Base-by-base conservation (phyloP, 2,888 invertebrate species). In the Cerceris ruficornis region DNA sequence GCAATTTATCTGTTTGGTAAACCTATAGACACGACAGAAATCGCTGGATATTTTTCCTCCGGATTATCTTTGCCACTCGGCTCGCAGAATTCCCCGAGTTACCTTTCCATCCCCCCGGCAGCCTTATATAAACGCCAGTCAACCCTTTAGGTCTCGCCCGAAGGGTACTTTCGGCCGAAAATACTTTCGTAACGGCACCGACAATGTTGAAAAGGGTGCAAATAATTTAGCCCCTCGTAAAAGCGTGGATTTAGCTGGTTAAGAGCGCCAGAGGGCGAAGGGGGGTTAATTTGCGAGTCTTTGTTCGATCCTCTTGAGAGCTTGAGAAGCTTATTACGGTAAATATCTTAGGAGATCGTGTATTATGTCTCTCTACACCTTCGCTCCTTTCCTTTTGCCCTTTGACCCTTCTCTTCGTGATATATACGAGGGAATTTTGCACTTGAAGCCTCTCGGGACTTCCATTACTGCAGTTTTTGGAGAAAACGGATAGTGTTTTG, bases 281-380 rank as follows among this genome's bases (percentile, higher is more conserved):
- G 64, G 70, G 69, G 57, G 77, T 80, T 83, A 81, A 83, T 81
- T 80, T 77, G 70, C 58, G 69, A 77, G 76, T 69, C 59, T 76
- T 73, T 60, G 72, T 75, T 62, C 68, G 54, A 77, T 58, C 41
- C 70, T 39, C 50, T 6, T 7, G 7, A 55, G n/a, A 13, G 52
- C 46, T 59, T 43, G 42, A 11, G 15, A 61, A 69, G 58, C 75
- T 84, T 82, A 77, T 82, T 77, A 75, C 69, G 61, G 72, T 82
- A 82, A 83, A 84, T 80, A 82, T 75, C 77, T 80, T 72, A 60
- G 69, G 14, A 50, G 76, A 59, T 58, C 65, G 49, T 70, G 50
- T 57, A 15, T 61, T 54, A 54, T 54, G 41, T 61, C 65, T 39
- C 15, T 59, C 42, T 43, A 28, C 28, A 28, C 54, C 15, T 15